Base-by-base conservation (phyloP, 1,140 invertebrate genomes). In the Drosophila tropicalis region DNA sequence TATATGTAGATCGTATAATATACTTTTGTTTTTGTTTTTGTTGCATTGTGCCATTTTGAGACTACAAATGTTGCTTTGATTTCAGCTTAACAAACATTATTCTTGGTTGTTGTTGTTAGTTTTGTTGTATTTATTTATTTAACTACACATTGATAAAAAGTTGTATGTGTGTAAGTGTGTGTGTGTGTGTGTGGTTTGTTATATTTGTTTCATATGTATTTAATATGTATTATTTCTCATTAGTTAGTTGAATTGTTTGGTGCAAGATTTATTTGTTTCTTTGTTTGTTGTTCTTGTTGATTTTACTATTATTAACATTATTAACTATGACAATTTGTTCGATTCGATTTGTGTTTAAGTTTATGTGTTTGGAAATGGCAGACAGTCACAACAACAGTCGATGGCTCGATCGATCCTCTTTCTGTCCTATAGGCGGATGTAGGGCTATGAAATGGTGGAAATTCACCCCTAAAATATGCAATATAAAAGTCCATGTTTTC, bases 41-140 rank as follows among this genome's bases (percentile, higher is more conserved):
- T 39, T 51, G 74, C 70, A 62, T 44, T 67, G 75, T 83, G 82
- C 73, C 79, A 72, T 81, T 29, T 29, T 68, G 83, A 70, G 79
- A 86, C 83, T 86, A 87, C 69, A 87, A 82, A 82, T 70, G 72
- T 76, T 81, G 83, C 63, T 83, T 86, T 86, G 83, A 86, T 86
- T 86, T 87, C 79, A 85, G 82, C 83, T 87, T 76, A 67, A 51
- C 17, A 51, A 51, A 51, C 44, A 22, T 51, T 51, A 10, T 22
- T 22, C 13, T 47, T 47, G 3, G 13, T 44, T 44, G 13, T 10
- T 47, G 15, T 47, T 61, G 17, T 61, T 39, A 13, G 36, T 39
- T 39, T 17, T 47, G n/a, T 22, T 51, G 19, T 15, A 22, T 51
- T 61, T 67, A 69, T 76, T 66, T 57, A 68, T 36, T 87, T 76